These are phyloP conservation scores for Elymnias hypermnestra DNA, from an alignment of 1,140 invertebrate species.

Conservation along the genomic window DNA sequence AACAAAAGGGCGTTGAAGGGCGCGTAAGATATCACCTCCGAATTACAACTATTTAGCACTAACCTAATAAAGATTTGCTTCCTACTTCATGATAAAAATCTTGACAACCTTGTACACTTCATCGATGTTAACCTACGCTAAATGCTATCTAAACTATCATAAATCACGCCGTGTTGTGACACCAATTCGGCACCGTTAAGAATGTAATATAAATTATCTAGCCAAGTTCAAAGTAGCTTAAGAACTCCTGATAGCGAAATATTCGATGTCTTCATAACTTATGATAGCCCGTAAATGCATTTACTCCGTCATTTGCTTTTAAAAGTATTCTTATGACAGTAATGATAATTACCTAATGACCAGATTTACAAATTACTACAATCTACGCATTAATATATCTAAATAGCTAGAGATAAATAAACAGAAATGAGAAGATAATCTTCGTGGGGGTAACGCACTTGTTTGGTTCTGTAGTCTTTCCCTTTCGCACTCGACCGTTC, in stretches of 20 bases:
- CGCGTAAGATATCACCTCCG: constrained; percentile 5
- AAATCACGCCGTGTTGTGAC: constrained; percentile 1
- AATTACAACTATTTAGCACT: background rate
- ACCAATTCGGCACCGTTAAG: no score
- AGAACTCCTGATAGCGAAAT: no score
- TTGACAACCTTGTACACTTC: constrained; percentile 7
- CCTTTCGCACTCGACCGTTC: constrained; percentile 45
- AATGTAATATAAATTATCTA: no score
- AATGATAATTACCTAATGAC: no score
- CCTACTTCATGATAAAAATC: constrained; percentile 6
- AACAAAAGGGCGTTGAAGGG: constrained; percentile 17
- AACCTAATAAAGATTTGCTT: constrained; percentile 5
- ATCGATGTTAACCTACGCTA: constrained; percentile 7
- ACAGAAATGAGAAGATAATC: constrained; percentile 56
- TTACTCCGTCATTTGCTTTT: no score
- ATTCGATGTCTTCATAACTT: no score
- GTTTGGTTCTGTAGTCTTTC: constrained; percentile 51
- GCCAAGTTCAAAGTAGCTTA: no score
- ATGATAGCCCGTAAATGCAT: no score
- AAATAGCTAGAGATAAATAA: constrained; percentile 45
- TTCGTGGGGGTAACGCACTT: constrained; percentile 73
- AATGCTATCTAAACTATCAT: background rate
- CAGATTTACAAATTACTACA: no score
- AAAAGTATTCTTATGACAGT: no score
- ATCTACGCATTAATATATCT: no score